Evolutionary conservation across 2,113 vertebrate species (phyloP), one percentile per base, ranked within the genome.

Genomic region (Salvelinus fontinalis): DNA sequence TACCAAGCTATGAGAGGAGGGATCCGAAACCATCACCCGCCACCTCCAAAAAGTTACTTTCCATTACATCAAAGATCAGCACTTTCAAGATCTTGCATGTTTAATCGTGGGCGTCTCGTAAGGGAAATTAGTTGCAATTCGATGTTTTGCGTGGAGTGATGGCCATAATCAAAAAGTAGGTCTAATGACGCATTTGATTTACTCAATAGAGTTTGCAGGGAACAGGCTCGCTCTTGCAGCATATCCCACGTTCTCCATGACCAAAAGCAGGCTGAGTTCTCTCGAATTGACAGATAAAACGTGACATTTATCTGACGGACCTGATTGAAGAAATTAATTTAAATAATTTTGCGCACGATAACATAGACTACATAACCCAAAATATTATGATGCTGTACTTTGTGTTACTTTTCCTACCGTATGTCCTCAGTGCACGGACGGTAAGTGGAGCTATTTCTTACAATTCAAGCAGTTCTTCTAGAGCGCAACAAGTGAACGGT

Each of bases 111-210:
- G 82, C 78, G 81, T 67, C 16, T 34, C 31, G 81, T 44, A 79
- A n/a, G 27, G 54, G 64, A 24, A 44, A 51, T 51, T 29, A 20
- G 7, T 29, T 27, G 70, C 18, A 54, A 18, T 72, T 57, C 16
- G 7, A 51, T 73, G 51, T 31, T 51, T 20, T 75, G 67, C 6
- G 31, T 7, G 13, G 12, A 66, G 24, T 29, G 39, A 27, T 49
- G 5, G 22, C 12, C 22, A 18, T 49, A 70, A 70, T n/a, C 20
- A 49, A 64, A 74, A 44, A 67, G 71, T n/a, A 49, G 14, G 83
- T 79, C 79, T 74, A 67, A 86, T 93, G 90, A 93, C 92, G 90
- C 89, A 90, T 83, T 79, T 48, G 75, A 59, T 86, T 89, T 82
- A 88, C 89, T 87, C 86, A 88, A 82, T 68, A n/a, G 76, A 29